Conservation (phyloP, 2,113 vertebrate species). For the Rhombomys opimus region DNA sequence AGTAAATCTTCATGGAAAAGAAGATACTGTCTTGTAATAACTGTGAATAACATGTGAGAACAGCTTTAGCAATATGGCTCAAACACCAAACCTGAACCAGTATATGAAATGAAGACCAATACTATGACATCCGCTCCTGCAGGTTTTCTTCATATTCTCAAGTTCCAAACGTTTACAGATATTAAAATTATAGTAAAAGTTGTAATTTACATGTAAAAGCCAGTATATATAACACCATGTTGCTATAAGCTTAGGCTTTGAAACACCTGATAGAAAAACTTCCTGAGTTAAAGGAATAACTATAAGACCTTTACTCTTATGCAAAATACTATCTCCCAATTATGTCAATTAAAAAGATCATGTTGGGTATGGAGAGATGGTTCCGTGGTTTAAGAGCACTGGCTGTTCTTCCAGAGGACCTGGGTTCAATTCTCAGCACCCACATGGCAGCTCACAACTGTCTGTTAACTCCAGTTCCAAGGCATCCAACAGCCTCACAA, state of each 20-base stretch:
- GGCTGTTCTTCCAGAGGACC: no score
- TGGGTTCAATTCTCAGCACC: no score
- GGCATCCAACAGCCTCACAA: no score
- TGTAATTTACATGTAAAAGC: slow-evolving; percentile 53
- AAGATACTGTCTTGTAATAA: slow-evolving; percentile 17
- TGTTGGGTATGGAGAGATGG: background rate
- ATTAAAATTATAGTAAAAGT: slow-evolving; percentile 39
- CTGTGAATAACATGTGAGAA: background rate
- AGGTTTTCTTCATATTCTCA: slow-evolving; percentile 28
- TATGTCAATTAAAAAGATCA: slow-evolving; percentile 14
- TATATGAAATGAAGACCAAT: background rate
- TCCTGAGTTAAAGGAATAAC: slow-evolving; percentile 7
- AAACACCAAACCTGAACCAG: slow-evolving; percentile 38
- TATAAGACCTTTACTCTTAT: background rate
- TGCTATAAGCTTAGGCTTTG: background rate
- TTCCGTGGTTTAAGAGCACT: no score
- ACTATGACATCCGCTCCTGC: background rate
- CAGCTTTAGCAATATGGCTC: background rate
- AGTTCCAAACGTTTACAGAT: slow-evolving; percentile 49
- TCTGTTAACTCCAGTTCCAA: no score
- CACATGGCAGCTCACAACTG: no score
- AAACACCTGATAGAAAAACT: slow-evolving; percentile 8
- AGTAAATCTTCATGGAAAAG: background rate
- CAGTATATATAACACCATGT: background rate
- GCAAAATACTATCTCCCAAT: slow-evolving; percentile 6